phyloP scores from a whole-genome alignment of 92 coral and sea anemone species.

The Zoanthus solanderi region DNA sequence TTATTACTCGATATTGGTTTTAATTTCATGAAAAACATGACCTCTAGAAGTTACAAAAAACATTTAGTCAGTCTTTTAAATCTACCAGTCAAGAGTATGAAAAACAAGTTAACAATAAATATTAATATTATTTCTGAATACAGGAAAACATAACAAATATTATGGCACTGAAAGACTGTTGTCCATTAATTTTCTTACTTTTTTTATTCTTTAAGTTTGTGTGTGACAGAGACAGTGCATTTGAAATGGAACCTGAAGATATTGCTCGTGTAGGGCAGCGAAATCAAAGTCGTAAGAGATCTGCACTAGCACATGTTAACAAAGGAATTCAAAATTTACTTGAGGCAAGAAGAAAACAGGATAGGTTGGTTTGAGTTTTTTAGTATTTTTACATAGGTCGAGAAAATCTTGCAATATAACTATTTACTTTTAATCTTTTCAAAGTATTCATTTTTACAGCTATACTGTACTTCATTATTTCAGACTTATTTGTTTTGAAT shows the following conservation, averaged over 20 bases:
- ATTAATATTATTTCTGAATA: no score
- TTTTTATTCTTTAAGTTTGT: slow-evolving; percentile 12
- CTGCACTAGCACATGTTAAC: slow-evolving; percentile 37
- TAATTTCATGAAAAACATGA: no score
- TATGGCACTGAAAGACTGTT: no score
- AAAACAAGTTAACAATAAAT: no score
- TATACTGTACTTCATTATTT: no score
- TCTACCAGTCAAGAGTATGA: no score
- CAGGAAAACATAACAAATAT: no score
- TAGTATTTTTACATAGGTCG: background rate
- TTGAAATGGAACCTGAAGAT: slow-evolving; percentile 50
- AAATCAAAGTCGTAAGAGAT: slow-evolving; percentile 28
- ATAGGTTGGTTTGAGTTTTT: slow-evolving; percentile 8
- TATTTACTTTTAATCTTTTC: background rate
- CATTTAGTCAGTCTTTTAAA: no score
- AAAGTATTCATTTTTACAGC: no score
- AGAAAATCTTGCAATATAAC: background rate
- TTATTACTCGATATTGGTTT: no score
- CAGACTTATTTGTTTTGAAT: no score
- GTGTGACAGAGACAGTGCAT: slow-evolving; percentile 35
- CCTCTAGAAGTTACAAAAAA: no score
- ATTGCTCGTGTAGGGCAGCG: slow-evolving; percentile 50
- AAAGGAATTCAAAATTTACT: slow-evolving; percentile 39
- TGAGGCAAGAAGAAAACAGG: slow-evolving; percentile 41
- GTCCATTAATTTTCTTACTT: background rate